Percentiles rank a stretch among this genome's conserved stretches.
These are phyloP conservation scores for Phoxinus dragarum DNA, from an alignment of 2,797 vertebrate species.

Conservation along the genomic window DNA sequence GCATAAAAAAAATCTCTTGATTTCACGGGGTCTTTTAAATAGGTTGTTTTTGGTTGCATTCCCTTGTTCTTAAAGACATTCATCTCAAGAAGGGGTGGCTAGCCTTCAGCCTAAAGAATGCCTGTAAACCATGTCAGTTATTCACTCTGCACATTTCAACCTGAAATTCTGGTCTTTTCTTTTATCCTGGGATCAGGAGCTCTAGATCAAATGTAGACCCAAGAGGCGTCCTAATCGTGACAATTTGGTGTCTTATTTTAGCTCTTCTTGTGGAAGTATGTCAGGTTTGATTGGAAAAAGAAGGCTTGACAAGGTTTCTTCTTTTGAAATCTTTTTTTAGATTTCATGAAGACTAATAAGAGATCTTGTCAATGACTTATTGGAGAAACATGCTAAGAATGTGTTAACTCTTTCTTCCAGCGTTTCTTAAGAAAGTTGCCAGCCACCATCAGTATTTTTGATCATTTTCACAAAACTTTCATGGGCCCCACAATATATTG, in stretches of 20 bases:
- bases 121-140: neutral
- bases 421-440: neutral
- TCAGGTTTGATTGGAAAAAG: slow-evolving; percentile 16
- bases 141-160: slow-evolving; percentile 1
- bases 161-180: slow-evolving; percentile 41
- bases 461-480: neutral
- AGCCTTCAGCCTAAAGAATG: slow-evolving; percentile 27
- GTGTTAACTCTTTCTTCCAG: neutral
- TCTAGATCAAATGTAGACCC: slow-evolving; percentile 39
- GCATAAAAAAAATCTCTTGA: neutral
- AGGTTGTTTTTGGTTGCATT: neutral
- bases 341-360: neutral
- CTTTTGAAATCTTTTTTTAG: neutral
- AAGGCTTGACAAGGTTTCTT: slow-evolving; percentile 1
- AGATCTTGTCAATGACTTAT: neutral
- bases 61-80: neutral
- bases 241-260: slow-evolving; percentile 54
- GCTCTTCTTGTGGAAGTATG: slow-evolving; percentile 21
- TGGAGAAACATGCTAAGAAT: neutral
- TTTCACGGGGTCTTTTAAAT: neutral
- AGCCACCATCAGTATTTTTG: neutral
- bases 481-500: neutral
- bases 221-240: slow-evolving; percentile 36
- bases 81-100: neutral
- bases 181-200: slow-evolving; percentile 4